Conservation (phyloP, 2,797 vertebrate genomes). For the Centropyge bicolor region DNA sequence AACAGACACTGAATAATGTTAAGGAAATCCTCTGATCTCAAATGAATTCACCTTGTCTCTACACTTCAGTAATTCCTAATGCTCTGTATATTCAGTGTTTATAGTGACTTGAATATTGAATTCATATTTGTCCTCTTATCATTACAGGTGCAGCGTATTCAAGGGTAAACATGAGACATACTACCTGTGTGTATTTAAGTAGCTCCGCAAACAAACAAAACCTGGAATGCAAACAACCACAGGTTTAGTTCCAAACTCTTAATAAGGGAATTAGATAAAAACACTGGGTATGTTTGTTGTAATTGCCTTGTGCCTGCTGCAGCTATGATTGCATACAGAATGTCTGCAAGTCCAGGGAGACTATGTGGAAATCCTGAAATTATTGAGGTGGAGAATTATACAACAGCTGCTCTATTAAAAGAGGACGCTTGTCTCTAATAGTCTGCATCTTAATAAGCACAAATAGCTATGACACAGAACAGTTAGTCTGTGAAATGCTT, state of each 20-base stretch:
- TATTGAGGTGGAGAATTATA: conserved; percentile 82
- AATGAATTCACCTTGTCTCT: conserved; percentile 1
- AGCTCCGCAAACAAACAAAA: conserved; percentile 21
- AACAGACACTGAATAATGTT: conserved; percentile 15
- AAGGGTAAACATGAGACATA: conserved; percentile 17
- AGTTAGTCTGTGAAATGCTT: conserved; percentile 67
- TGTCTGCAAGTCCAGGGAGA: conserved; percentile 73
- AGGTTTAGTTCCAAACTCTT: conserved; percentile 56
- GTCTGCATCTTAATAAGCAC: conserved; percentile 79
- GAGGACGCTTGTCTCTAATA: conserved; percentile 71
- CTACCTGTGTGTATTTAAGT: conserved; percentile 23
- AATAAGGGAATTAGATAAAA: conserved; percentile 74
- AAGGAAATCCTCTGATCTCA: conserved; percentile 4
- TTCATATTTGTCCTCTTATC: conserved; percentile 21
- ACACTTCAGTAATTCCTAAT: neutral
- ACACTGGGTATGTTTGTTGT: conserved; percentile 63
- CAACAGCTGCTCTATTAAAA: conserved; percentile 79
- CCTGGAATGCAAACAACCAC: conserved; percentile 54
- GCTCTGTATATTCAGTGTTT: neutral
- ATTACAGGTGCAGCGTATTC: conserved; percentile 17
- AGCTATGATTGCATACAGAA: conserved; percentile 78
- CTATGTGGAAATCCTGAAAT: conserved; percentile 76
- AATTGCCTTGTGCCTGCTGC: conserved; percentile 78
- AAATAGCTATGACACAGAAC: conserved; percentile 65
- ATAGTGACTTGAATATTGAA: conserved; percentile 16